Conservation (phyloP, 2,113 vertebrate genomes). For the Micromys minutus region DNA sequence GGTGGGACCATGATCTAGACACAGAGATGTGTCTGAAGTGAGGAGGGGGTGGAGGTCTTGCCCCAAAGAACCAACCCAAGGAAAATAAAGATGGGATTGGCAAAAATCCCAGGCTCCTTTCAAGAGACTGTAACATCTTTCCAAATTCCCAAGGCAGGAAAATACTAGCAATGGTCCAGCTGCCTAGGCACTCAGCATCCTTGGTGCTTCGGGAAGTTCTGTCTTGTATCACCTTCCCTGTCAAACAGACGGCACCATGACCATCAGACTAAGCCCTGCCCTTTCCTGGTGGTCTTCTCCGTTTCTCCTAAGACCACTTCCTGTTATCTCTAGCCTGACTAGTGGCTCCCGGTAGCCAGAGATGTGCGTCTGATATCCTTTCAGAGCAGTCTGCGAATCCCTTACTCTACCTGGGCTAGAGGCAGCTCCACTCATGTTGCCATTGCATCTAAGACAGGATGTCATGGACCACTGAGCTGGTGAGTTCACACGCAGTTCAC, state of each 20-base stretch:
- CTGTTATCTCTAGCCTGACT: background rate
- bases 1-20: background rate
- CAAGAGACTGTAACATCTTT: background rate
- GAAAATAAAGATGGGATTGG: background rate
- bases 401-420: background rate
- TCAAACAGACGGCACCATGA: background rate
- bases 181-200: background rate
- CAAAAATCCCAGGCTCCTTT: background rate
- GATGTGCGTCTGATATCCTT: accelerated
- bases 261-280: background rate
- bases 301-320: background rate
- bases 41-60: background rate
- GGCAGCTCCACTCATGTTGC: background rate
- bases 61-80: background rate
- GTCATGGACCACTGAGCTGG: background rate
- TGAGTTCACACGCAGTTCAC: background rate
- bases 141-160: background rate
- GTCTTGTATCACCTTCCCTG: too few relatives aligned
- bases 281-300: background rate
- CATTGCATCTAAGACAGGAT: background rate
- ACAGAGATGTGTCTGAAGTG: background rate
- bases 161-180: background rate
- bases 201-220: background rate
- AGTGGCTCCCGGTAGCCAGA: background rate
- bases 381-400: background rate